Base-by-base conservation (phyloP, 2,113 vertebrate species). In the Chaetodon trifascialis region DNA sequence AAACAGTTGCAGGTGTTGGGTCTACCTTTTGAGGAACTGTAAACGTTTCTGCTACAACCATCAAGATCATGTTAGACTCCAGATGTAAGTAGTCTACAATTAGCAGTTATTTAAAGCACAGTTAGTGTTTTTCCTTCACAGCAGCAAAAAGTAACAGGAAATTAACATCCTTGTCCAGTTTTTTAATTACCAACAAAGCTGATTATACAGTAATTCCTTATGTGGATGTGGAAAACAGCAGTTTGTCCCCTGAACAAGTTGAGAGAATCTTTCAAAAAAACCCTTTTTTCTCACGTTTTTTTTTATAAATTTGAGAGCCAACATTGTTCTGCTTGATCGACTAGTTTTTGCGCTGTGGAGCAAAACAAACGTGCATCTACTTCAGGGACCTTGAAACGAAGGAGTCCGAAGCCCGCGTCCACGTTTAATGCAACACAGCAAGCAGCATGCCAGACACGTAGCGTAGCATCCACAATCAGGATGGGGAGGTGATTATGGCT, bases 401-500 rank as follows among this genome's bases (percentile, higher is more conserved):
- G 38, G 47, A 65, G 25, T 17, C 3, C 65, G 21, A 65, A 75
- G 56, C 23, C 67, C 2, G 12, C 23, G 46, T 67, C 69, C 66
- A 75, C 19, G 47, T 82, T 63, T 62, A 74, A 72, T 72, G 71
- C 67, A 82, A 72, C 71, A 73, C 58, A 36, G 59, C 55, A 1
- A 56, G 70, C 79, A 73, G 85, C 77, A 86, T 86, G 64, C 80
- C 49, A 55, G 73, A 83, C 89, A 93, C 47, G 77, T 76, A 90
- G 75, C 4, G n/a, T 55, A 79, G 83, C 86, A 86, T 88, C 73
- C 75, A 74, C 85, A 87, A 79, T 86, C 77, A 88, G 85, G 79
- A 84, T 49, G 46, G 76, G 79, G 58, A 83, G 85, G 89, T 85
- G 91, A 93, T 91, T 76, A 88, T 91, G 59, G 82, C 82, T 93